Conservation (phyloP, 1,140 invertebrate species). For the Propsilocerus akamusi region DNA sequence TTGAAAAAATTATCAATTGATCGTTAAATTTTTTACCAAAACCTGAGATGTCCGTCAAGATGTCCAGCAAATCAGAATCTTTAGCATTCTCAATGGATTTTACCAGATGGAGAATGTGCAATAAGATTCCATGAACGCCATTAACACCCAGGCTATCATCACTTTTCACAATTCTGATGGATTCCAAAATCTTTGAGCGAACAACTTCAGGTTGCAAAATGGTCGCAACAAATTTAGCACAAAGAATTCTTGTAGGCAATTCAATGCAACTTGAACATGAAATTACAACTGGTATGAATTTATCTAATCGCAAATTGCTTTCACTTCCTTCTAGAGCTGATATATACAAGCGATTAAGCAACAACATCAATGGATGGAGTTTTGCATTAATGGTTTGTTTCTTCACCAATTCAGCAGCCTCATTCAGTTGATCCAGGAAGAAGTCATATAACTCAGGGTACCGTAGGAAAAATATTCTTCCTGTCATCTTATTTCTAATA, state of each 20-base stretch:
- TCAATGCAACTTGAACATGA: conserved; percentile 34
- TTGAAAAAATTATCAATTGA: background rate
- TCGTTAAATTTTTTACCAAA: background rate
- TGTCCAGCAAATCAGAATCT: background rate
- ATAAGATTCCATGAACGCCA: conserved; percentile 1
- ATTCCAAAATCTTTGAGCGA: background rate
- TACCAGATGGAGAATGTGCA: background rate
- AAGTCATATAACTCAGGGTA: conserved; percentile 65
- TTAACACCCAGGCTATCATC: background rate
- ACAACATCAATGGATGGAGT: conserved; percentile 59
- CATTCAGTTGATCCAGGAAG: conserved; percentile 33
- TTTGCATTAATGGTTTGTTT: conserved; percentile 22
- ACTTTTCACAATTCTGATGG: background rate
- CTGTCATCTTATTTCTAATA: conserved; percentile 58
- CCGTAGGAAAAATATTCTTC: conserved; percentile 63
- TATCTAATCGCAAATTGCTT: conserved; percentile 34
- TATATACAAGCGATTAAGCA: conserved; percentile 62
- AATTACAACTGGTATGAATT: conserved; percentile 25
- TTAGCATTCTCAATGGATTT: conserved; percentile 8
- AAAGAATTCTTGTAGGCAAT: conserved; percentile 41
- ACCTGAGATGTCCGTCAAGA: background rate
- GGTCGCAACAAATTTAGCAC: conserved; percentile 42
- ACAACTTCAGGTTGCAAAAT: conserved; percentile 27
- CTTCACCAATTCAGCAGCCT: conserved; percentile 7
- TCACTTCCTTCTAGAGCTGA: conserved; percentile 44